Conservation (phyloP, 2,888 invertebrate genomes). For the Pherbina coryleti region DNA sequence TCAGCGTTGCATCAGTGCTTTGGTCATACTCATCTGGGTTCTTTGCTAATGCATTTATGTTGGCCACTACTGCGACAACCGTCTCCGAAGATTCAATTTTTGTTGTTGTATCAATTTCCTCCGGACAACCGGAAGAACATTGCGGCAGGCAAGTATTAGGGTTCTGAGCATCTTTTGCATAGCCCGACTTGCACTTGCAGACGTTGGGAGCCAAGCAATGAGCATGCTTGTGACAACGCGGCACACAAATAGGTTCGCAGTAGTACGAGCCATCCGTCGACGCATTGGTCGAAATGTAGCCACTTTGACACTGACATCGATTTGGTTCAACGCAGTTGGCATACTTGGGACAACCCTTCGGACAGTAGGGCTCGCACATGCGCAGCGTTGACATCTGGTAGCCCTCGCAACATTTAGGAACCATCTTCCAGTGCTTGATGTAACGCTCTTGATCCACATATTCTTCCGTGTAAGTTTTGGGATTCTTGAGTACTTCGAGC, state of each 20-base stretch:
- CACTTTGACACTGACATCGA: constrained; percentile 55
- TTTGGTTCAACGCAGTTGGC: constrained; percentile 59
- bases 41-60: not conserved
- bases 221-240: constrained; percentile 49
- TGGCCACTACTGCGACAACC: not conserved
- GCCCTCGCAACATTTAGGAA: constrained; percentile 56
- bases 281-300: constrained; percentile 54
- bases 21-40: not conserved
- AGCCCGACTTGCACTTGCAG: constrained; percentile 56
- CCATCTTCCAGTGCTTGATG: constrained; percentile 45
- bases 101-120: not conserved
- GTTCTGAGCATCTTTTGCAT: constrained; percentile 22
- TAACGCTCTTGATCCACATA: constrained; percentile 52
- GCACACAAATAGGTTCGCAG: constrained; percentile 58
- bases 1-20: not conserved
- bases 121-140: constrained; percentile 52
- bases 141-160: constrained; percentile 57
- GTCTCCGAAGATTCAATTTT: not conserved
- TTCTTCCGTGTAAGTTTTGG: constrained; percentile 46
- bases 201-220: constrained; percentile 57
- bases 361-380: constrained; percentile 58
- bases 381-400: constrained; percentile 51
- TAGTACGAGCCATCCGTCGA: constrained; percentile 52
- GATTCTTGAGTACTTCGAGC: constrained; percentile 47
- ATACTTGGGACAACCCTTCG: constrained; percentile 53